These are phyloP conservation scores for Drosophila micromelanica DNA, from an alignment of 1,140 invertebrate genomes.

Conservation along the genomic window DNA sequence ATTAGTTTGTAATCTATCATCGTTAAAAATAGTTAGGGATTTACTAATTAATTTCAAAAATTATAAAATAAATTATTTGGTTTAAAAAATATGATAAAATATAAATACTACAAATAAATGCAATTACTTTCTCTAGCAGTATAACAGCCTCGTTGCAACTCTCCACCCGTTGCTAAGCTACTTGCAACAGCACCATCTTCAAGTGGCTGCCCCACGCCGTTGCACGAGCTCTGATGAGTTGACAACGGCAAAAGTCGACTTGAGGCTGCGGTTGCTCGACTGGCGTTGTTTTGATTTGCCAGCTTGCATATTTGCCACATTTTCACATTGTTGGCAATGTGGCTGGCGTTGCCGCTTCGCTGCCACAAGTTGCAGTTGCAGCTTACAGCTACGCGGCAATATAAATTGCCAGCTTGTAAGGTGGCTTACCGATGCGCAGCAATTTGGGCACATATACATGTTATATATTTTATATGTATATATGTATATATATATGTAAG, in stretches of 20 bases:
- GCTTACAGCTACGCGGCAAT: background rate
- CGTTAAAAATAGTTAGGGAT: too few species aligned
- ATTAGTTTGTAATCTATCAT: too few species aligned
- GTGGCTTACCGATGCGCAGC: slow-evolving; percentile 63
- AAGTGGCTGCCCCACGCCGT: slow-evolving; percentile 1
- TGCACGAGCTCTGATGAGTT: slow-evolving; percentile 17
- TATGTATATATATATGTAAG: background rate
- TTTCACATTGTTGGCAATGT: slow-evolving; percentile 53
- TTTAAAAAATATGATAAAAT: too few species aligned
- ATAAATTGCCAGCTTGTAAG: slow-evolving; percentile 51
- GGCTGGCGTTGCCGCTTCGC: slow-evolving; percentile 29
- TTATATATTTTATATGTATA: slow-evolving; percentile 14
- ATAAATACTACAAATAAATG: too few species aligned
- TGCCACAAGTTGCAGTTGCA: slow-evolving; percentile 58
- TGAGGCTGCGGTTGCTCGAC: slow-evolving; percentile 39
- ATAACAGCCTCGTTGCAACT: too few species aligned
- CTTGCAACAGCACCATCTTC: background rate
- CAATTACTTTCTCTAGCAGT: background rate
- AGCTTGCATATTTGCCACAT: slow-evolving; percentile 68
- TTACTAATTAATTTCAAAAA: too few species aligned
- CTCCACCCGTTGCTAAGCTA: background rate
- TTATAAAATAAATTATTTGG: too few species aligned
- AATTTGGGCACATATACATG: slow-evolving; percentile 51
- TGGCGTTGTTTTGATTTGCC: slow-evolving; percentile 62
- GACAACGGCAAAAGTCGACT: slow-evolving; percentile 42